phyloP scores from a whole-genome alignment of 2,113 vertebrate species.

The Malurus cyaneus region DNA sequence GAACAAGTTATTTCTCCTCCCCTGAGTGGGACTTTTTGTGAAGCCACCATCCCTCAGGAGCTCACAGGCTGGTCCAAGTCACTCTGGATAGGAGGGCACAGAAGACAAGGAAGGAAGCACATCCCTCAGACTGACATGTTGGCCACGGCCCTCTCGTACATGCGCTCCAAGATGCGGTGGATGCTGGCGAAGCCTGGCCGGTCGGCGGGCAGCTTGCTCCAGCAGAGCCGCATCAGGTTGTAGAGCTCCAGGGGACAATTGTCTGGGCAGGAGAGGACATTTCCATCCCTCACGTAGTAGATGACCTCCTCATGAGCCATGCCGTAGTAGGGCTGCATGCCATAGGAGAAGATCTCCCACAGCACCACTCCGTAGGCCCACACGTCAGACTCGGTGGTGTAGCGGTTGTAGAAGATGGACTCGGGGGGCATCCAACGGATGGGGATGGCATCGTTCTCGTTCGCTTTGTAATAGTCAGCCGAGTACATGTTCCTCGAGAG shows the following conservation, averaged over 20 bases:
- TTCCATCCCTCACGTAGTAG: constrained; percentile 94
- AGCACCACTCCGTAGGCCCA: constrained; percentile 97
- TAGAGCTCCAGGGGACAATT: constrained; percentile 93
- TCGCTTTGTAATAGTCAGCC: constrained; percentile 97
- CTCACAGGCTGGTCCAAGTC: neutral
- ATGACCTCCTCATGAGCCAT: constrained; percentile 99
- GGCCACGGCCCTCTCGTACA: constrained; percentile 80
- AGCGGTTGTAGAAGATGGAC: constrained; percentile 98
- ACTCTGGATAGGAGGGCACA: fast-evolving
- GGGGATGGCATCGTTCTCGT: constrained; percentile 95
- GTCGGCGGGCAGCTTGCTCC: constrained; percentile 88
- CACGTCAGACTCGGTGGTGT: constrained; percentile 94
- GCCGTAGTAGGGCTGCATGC: constrained; percentile 97
- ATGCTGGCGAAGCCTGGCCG: constrained; percentile 91
- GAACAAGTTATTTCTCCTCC: neutral
- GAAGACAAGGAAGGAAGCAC: neutral
- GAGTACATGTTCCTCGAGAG: constrained; percentile 97
- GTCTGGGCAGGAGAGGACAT: constrained; percentile 90
- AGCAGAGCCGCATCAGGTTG: constrained; percentile 96
- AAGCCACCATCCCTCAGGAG: fast-evolving
- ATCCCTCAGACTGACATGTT: constrained; percentile 10
- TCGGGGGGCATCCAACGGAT: constrained; percentile 99
- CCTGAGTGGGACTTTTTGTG: neutral
- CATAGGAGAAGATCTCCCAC: constrained; percentile 97
- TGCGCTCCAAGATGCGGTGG: constrained; percentile 92